A percentile compares a stretch with the other conserved stretches of the same genome.
Evolutionary conservation across 2,113 vertebrate genomes (phyloP).

Genomic region (Anarhynchus alexandrinus): DNA sequence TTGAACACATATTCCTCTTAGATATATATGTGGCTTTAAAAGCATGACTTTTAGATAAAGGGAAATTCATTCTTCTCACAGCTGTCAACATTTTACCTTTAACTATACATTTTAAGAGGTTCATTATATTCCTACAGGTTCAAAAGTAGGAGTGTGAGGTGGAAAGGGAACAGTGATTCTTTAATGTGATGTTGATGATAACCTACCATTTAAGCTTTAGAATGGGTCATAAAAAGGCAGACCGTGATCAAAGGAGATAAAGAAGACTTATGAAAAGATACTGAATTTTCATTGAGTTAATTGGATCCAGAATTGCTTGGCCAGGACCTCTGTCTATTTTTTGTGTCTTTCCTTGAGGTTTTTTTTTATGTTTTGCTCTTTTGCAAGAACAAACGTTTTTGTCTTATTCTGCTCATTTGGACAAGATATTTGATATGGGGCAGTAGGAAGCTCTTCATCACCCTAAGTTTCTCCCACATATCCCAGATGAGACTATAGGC

Average conservation of each 20-base stretch:
- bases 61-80: background rate
- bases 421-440: background rate
- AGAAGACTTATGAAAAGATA: background rate
- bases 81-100: slow-evolving; percentile 27
- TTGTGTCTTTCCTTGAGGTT: background rate
- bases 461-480: rapidly evolving
- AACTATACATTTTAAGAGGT: background rate
- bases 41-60: background rate
- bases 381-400: background rate
- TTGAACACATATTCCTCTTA: background rate
- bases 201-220: background rate
- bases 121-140: slow-evolving; percentile 8
- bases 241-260: background rate
- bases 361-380: background rate
- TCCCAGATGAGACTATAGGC: too few relatives aligned
- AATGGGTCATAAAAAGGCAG: background rate
- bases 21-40: background rate
- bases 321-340: background rate
- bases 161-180: background rate
- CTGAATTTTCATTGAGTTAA: background rate
- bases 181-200: background rate
- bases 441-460: background rate
- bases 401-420: background rate
- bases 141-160: background rate
- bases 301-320: background rate